Percentiles rank a stretch among this genome's conserved stretches.
Evolutionary conservation across 2,888 invertebrate genomes (phyloP).

Genomic region (Conistra vaccinii): DNA sequence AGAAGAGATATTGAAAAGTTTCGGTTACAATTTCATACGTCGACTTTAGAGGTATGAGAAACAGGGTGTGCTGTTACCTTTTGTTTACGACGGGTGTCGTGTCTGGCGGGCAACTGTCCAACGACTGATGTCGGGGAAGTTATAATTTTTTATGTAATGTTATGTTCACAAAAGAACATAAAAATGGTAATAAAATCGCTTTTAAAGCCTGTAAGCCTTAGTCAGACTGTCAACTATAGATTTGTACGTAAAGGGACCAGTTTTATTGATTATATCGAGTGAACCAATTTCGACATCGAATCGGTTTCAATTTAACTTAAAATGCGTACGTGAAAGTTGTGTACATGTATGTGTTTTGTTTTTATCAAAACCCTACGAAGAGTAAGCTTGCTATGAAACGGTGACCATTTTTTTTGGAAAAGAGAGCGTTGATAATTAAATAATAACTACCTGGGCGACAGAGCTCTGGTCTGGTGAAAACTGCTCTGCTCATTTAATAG

Average conservation of each 20-base stretch:
- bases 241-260: conserved; percentile 19
- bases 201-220: conserved; percentile 5
- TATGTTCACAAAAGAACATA: not conserved
- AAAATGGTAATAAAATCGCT: not conserved
- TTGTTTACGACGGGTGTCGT: too few species aligned
- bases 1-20: too few species aligned
- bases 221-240: not conserved
- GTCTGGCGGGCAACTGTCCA: too few species aligned
- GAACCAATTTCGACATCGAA: conserved; percentile 32
- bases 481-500: too few species aligned
- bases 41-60: too few species aligned
- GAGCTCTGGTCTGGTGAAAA: too few species aligned
- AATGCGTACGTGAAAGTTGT: conserved; percentile 22
- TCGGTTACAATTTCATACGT: too few species aligned
- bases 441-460: too few species aligned
- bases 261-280: conserved; percentile 13
- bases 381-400: not conserved
- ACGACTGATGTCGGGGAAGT: too few species aligned
- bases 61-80: too few species aligned
- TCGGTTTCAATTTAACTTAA: conserved; percentile 4
- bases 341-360: not conserved
- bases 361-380: not conserved
- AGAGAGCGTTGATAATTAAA: not conserved
- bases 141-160: too few species aligned
- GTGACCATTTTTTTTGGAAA: not conserved